phyloP scores from a whole-genome alignment of 1,140 invertebrate species.

The Scaptomyza montana region DNA sequence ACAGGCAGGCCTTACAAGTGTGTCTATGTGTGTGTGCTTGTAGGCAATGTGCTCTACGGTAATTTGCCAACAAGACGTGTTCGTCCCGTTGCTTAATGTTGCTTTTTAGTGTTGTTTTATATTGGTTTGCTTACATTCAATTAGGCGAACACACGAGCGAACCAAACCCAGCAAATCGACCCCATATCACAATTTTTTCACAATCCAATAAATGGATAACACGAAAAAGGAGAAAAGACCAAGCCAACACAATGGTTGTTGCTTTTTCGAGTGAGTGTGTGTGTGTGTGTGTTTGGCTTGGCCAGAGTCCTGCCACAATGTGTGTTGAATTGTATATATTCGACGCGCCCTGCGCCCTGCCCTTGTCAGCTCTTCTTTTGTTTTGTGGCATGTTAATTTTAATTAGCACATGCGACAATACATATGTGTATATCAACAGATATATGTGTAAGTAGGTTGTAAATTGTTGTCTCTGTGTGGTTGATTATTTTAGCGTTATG shows the following conservation, averaged over 20 bases:
- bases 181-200: slow-evolving; percentile 14
- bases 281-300: slow-evolving; percentile 13
- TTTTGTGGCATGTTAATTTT: slow-evolving; percentile 65
- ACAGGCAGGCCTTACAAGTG: not conserved
- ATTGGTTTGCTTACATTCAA: slow-evolving; percentile 74
- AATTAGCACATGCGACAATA: slow-evolving; percentile 63
- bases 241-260: slow-evolving; percentile 5
- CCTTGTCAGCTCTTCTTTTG: slow-evolving; percentile 11
- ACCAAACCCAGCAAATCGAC: not conserved
- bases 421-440: slow-evolving; percentile 10
- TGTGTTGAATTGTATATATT: slow-evolving; percentile 71
- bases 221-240: slow-evolving; percentile 18
- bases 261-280: not conserved
- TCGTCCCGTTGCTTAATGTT: slow-evolving; percentile 49
- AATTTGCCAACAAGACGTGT: slow-evolving; percentile 50
- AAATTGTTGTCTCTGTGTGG: slow-evolving; percentile 23
- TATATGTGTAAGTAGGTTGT: slow-evolving; percentile 3
- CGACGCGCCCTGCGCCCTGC: slow-evolving; percentile 31
- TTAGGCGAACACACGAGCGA: slow-evolving; percentile 64
- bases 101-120: slow-evolving; percentile 47
- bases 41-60: slow-evolving; percentile 28
- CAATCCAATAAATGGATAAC: slow-evolving; percentile 46
- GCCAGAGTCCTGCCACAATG: slow-evolving; percentile 35
- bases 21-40: not conserved
- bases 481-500: slow-evolving; percentile 36